Conservation (phyloP, 1,140 invertebrate species). For the Stratiolaelaps scimitus region DNA sequence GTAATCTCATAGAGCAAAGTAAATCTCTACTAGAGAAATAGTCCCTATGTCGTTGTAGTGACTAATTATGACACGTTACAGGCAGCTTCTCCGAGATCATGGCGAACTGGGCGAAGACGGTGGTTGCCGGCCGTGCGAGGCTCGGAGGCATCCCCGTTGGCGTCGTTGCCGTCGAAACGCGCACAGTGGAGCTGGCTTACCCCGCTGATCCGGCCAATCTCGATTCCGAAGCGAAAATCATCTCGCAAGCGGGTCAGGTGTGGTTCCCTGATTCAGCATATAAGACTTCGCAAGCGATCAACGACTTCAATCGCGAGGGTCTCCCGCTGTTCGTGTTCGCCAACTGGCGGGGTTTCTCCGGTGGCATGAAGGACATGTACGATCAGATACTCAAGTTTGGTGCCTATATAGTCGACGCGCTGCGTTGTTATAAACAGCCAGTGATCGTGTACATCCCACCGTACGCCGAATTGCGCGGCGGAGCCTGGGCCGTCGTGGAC, state of each 20-base stretch:
- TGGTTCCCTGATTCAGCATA: conserved; percentile 99
- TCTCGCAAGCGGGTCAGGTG: conserved; percentile 83
- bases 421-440: conserved; percentile 75
- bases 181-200: conserved; percentile 82
- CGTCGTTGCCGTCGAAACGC: conserved; percentile 89
- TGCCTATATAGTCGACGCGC: conserved; percentile 90
- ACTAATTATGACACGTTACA: conserved; percentile 15
- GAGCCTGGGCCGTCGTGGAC: conserved; percentile 98
- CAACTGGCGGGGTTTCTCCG: conserved; percentile 98
- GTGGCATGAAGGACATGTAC: conserved; percentile 99
- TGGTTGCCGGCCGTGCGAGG: conserved; percentile 73
- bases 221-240: conserved; percentile 83
- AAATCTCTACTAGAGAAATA: no score
- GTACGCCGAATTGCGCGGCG: conserved; percentile 83
- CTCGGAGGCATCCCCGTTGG: conserved; percentile 94
- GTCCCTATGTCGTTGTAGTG: background rate
- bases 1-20: no score
- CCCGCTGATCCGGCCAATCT: conserved; percentile 97
- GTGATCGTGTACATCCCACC: conserved; percentile 94
- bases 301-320: conserved; percentile 86
- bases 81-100: conserved; percentile 76
- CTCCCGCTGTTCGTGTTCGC: conserved; percentile 96
- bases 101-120: conserved; percentile 93
- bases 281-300: conserved; percentile 91
- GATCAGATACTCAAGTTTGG: conserved; percentile 98